Evolutionary conservation across 2,113 vertebrate species (phyloP), one percentile per base, ranked within the genome.

Genomic region (Corvus hawaiiensis): DNA sequence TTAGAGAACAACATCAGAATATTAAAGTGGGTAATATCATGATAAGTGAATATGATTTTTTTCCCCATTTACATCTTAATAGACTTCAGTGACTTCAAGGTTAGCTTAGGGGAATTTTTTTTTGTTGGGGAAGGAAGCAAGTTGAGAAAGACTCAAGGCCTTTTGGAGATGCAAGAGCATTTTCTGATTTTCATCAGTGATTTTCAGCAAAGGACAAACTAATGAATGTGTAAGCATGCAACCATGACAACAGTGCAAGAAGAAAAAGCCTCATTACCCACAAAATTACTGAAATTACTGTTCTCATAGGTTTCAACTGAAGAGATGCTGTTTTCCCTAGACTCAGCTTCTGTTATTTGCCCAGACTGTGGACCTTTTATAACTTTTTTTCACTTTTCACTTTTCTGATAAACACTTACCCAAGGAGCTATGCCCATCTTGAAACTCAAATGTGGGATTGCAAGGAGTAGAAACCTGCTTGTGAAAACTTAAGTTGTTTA

Each of bases 241-340:
- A 89, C 95, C 91, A 96, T 97, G 95, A 96, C 95, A 97, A 89
- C 94, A 83, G 71, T 39, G 21, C 54, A 85, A 69, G 81, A 91
- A 87, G 74, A 95, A 96, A 96, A 84, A 96, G 93, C 93, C 87
- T 95, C 95, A 96, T 97, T 97, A 96, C 93, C 77, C 71, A 79
- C 81, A 69, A 93, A 97, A 97, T 96, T 93, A 81, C 87, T 85
- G 84, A 93, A 96, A 95, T 96, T 96, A 91, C 91, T 79, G 62
- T 87, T 94, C 93, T 95, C 41, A 44, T 87, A 84, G 66, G 51
- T 93, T 94, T 94, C 71, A 30, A 76, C 41, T 76, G 81, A 87
- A 89, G 78, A 89, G 69, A 83, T 93, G 58, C 16, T 94, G 33
- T 77, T 94, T 91, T 71, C 64, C 61, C 48, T 93, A n/a, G 68